Base-by-base conservation (phyloP, 2,113 vertebrate genomes). In the Porphyrio hochstetteri region DNA sequence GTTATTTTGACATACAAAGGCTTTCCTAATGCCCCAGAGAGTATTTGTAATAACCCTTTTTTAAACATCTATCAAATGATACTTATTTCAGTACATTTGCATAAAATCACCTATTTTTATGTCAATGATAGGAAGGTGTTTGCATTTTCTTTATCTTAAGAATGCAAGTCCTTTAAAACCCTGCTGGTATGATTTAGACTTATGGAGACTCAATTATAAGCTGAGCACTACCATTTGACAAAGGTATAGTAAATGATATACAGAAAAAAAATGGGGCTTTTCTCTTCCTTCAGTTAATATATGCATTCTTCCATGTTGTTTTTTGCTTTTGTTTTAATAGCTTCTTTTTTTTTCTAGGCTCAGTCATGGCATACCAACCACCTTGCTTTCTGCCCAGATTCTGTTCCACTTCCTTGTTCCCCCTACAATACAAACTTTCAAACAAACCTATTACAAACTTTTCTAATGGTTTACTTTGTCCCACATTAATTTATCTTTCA, bases 401-500 rank as follows among this genome's bases (percentile, higher is more conserved):
- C 60, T 72, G 15, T 91, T 88, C 82, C 11, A 14, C 67, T 92
- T 93, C 40, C 31, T 93, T 91, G 57, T 55, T 13, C 12, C 35
- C 2, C 16, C 48, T 23, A 60, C 63, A 18, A 33, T 84, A 48
- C 13, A 64, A 80, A 65, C 68, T 78, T 91, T 67, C 81, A 77
- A 86, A 93, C 28, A 79, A 86, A 57, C 29, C 42, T 83, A 13
- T 79, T 87, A 89, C 31, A 80, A 71, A 38, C 81, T 91, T 96
- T 81, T 83, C 80, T 72, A 91, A 83, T 59, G 40, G 29, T 79
- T 97, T 97, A 81, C 69, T 89, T 46, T 95, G 38, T 97, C 96
- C 80, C 90, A 14, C 7, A 88, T 85, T 89, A 97, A 90, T 95
- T 96, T 78, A 60, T 57, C 81, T 96, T 97, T 96, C 15, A n/a